These are phyloP conservation scores for Drosophila demipolita DNA, from an alignment of 2,888 invertebrate genomes.

Conservation along the genomic window DNA sequence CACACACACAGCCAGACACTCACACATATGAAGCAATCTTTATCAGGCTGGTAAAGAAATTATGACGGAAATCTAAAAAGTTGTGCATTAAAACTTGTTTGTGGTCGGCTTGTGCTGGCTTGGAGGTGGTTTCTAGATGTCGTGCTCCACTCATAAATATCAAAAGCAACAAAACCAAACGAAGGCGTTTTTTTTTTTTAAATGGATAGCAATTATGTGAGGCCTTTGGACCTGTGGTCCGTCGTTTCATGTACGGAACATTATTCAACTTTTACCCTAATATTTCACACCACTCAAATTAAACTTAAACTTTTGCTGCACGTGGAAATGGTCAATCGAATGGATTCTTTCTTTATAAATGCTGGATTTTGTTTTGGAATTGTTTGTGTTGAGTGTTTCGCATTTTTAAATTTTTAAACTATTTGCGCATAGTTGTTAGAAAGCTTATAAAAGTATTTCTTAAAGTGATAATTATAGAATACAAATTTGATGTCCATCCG, in stretches of 20 bases:
- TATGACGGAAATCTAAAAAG: slow-evolving; percentile 80
- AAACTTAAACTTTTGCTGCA: no score
- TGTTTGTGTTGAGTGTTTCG: background rate
- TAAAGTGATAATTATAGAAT: background rate
- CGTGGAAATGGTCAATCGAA: background rate
- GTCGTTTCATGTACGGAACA: background rate
- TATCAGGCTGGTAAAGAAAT: slow-evolving; percentile 75
- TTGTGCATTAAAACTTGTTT: slow-evolving; percentile 80
- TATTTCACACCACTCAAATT: slow-evolving; percentile 5
- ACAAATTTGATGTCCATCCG: background rate
- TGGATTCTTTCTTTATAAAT: background rate
- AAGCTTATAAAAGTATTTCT: background rate
- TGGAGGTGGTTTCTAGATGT: slow-evolving; percentile 40
- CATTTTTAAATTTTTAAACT: background rate
- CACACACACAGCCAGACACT: background rate
- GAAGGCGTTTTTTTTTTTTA: slow-evolving; percentile 40
- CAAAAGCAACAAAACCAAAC: slow-evolving; percentile 57
- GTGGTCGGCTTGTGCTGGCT: slow-evolving; percentile 54
- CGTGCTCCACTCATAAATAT: slow-evolving; percentile 64
- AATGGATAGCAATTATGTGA: slow-evolving; percentile 70
- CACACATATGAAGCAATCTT: slow-evolving; percentile 63
- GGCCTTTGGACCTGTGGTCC: slow-evolving; percentile 12
- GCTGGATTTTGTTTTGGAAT: background rate
- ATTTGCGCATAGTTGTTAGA: background rate
- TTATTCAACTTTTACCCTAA: slow-evolving; percentile 4